Conservation (phyloP, 53 echinoderm and acorn worm genomes). For the Holothuria leucospilota region DNA sequence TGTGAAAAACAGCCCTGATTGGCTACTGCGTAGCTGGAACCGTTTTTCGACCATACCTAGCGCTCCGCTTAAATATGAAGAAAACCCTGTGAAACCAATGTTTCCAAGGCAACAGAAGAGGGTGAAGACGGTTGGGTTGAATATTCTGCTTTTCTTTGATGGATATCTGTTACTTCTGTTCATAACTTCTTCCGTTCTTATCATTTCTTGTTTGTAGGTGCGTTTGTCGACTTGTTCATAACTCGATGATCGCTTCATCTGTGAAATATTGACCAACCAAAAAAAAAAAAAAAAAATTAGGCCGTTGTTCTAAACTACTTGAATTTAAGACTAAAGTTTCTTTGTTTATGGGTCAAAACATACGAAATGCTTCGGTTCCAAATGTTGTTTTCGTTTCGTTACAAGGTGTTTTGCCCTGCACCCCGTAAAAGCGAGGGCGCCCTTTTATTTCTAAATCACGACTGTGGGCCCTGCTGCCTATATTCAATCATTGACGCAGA, state of each 20-base stretch:
- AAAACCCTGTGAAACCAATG: conserved; percentile 40
- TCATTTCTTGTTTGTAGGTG: conserved; percentile 12
- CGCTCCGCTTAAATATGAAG: conserved; percentile 66
- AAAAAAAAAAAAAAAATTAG: too few species aligned
- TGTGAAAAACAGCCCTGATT: conserved; percentile 77
- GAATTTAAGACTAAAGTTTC: too few species aligned
- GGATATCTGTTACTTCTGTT: not conserved
- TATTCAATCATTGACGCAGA: too few species aligned
- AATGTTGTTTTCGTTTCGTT: too few species aligned
- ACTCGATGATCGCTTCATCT: conserved; percentile 20
- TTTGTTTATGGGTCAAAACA: too few species aligned
- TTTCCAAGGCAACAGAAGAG: conserved; percentile 41
- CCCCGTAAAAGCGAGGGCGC: too few species aligned
- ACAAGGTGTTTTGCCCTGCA: too few species aligned
- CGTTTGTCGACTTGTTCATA: conserved; percentile 19
- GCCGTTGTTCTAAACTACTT: too few species aligned
- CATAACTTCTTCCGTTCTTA: not conserved
- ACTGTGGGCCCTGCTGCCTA: too few species aligned
- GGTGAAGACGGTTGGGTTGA: conserved; percentile 54
- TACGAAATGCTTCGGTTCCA: too few species aligned
- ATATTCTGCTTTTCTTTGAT: conserved; percentile 34
- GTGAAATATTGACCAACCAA: too few species aligned
- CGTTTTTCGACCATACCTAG: conserved; percentile 82
- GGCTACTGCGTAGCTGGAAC: conserved; percentile 86
- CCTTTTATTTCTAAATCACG: too few species aligned